Evolutionary conservation across 2,888 invertebrate species (phyloP), one percentile per base, ranked within the genome.

Genomic region (Lepidocyrtinus sp.): DNA sequence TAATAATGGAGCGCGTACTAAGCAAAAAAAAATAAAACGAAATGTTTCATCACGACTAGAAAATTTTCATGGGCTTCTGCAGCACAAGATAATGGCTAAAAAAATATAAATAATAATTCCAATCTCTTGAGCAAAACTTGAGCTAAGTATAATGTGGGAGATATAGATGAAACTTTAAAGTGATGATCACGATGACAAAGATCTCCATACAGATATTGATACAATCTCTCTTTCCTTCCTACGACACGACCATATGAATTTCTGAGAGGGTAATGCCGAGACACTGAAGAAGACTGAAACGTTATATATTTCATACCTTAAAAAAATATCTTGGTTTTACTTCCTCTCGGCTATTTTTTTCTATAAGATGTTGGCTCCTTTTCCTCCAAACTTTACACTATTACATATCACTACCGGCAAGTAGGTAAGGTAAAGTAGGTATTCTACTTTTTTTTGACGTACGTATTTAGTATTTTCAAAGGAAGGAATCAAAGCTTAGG

Each of bases 31-130:
- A 1, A 17, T 26, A 26, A 15, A 75, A 68, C 27, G 69, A 74
- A 61, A 64, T 17, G 71, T 71, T 77, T 71, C 65, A 36, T 71
- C 76, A 77, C 76, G 76, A 77, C 65, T 45, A 64, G 27, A 75
- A 75, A 65, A 50, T 12, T 2, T 61, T 77, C 70, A 62, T 64
- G 65, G n/a, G 65, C 62, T 76, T 70, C 61, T 55, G 76, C n/a
- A 59, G 61, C 12, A 2, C 2, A 61, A 19, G 61, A 17, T 3
- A 55, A n/a, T 22, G 3, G 45, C 45, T 5, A 22, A 61, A 22
- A 22, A 61, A 61, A 61, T 55, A 17, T n/a, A 61, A 61, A 61
- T 19, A 22, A 61, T 21, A 61, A 21, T 61, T 61, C 61, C 22
- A 19, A 19, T 22, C 61, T 22, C 61, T 1, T 22, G 15, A 50